Evolutionary conservation across 2,888 invertebrate species (phyloP).

Genomic region (Argynnis bischoffii): DNA sequence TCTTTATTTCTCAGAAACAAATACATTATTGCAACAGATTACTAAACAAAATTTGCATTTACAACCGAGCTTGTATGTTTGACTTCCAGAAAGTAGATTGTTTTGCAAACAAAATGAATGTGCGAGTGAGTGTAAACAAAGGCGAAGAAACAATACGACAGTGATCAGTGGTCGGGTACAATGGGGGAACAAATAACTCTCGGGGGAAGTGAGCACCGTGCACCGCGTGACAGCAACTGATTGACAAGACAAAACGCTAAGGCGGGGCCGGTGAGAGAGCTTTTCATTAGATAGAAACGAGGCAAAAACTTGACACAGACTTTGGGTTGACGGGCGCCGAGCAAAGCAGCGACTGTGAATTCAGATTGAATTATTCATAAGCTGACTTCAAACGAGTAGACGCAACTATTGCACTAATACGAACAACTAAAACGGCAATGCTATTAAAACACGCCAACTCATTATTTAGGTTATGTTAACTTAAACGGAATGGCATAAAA

Average conservation of each 20-base stretch:
- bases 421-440: conserved; percentile 42
- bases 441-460: conserved; percentile 43
- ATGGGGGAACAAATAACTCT: conserved; percentile 76
- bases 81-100: conserved; percentile 55
- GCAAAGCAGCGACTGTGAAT: conserved; percentile 51
- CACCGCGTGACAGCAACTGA: conserved; percentile 58
- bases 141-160: conserved; percentile 73
- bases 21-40: not conserved
- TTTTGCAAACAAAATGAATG: conserved; percentile 66
- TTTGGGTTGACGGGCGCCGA: conserved; percentile 43
- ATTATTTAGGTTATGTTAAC: conserved; percentile 42
- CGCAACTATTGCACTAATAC: conserved; percentile 44
- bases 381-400: conserved; percentile 44
- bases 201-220: conserved; percentile 63
- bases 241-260: conserved; percentile 76
- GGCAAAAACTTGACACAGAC: conserved; percentile 60
- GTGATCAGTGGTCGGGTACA: conserved; percentile 69
- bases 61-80: not conserved
- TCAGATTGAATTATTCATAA: conserved; percentile 72
- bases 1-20: too few relatives aligned
- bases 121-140: conserved; percentile 73
- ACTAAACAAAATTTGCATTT: not conserved
- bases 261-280: conserved; percentile 62
- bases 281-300: conserved; percentile 67
- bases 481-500: conserved; percentile 31